phyloP scores from a whole-genome alignment of 2,888 invertebrate genomes.

The Silvanus unidentatus region DNA sequence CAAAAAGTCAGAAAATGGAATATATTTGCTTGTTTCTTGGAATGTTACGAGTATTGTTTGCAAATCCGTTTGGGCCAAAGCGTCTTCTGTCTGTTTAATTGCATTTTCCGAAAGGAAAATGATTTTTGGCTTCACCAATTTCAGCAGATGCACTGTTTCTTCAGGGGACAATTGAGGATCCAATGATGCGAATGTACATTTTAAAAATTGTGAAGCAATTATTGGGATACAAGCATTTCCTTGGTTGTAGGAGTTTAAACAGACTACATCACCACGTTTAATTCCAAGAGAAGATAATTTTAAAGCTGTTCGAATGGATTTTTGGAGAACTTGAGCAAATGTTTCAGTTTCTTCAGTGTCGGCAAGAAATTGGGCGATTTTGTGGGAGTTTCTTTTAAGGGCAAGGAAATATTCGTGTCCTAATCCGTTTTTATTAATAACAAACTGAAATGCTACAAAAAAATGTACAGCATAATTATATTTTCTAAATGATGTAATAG shows the following conservation, averaged over 20 bases:
- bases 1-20: conserved; percentile 17
- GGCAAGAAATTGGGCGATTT: conserved; percentile 1
- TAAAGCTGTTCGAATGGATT: conserved; percentile 14
- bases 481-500: no score
- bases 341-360: conserved; percentile 13
- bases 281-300: conserved; percentile 14
- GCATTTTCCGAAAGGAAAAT: conserved; percentile 18
- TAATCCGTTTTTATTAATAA: no score
- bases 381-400: neutral
- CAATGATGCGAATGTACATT: conserved; percentile 32
- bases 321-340: conserved; percentile 10
- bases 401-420: neutral
- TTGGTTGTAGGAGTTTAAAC: conserved; percentile 15
- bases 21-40: conserved; percentile 22
- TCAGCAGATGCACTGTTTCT: conserved; percentile 20
- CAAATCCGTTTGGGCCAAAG: conserved; percentile 18
- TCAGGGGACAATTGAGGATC: conserved; percentile 28
- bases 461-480: no score
- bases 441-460: no score
- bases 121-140: conserved; percentile 18
- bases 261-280: conserved; percentile 13
- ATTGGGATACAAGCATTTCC: conserved; percentile 39
- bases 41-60: conserved; percentile 27
- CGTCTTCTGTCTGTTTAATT: conserved; percentile 13
- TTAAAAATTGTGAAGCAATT: conserved; percentile 47